Evolutionary conservation across 2,113 vertebrate species (phyloP).

Genomic region (Columba livia): DNA sequence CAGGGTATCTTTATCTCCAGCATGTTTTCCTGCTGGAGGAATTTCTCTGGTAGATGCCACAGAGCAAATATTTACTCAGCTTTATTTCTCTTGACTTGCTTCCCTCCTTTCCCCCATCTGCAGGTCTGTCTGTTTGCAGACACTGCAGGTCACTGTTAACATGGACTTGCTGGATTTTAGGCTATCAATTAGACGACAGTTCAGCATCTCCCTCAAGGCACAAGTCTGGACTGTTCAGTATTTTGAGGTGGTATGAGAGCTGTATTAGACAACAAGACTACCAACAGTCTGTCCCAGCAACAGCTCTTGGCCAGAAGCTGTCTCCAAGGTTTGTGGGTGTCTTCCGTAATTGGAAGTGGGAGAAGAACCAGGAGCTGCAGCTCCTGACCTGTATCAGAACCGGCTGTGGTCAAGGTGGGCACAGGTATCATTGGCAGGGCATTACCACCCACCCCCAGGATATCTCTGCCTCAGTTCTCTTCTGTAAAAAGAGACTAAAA

Average conservation of each 20-base stretch:
- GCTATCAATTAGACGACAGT: background rate
- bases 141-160: constrained; percentile 32
- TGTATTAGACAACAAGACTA: background rate
- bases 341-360: background rate
- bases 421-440: background rate
- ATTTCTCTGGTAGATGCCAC: constrained; percentile 46
- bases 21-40: constrained; percentile 30
- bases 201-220: background rate
- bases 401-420: background rate
- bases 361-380: background rate
- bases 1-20: constrained; percentile 41
- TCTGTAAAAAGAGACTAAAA: background rate
- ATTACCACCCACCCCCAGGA: background rate
- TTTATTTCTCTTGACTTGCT: constrained; percentile 28
- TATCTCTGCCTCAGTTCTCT: background rate
- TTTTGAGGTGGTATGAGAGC: background rate
- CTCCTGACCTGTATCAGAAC: background rate
- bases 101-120: background rate
- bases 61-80: constrained; percentile 57
- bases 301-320: background rate
- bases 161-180: background rate
- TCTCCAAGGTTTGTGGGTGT: background rate
- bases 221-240: fast-evolving
- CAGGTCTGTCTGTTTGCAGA: background rate
- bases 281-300: background rate